Conservation (phyloP, 2,113 vertebrate genomes). For the Todiramphus saurophagus region DNA sequence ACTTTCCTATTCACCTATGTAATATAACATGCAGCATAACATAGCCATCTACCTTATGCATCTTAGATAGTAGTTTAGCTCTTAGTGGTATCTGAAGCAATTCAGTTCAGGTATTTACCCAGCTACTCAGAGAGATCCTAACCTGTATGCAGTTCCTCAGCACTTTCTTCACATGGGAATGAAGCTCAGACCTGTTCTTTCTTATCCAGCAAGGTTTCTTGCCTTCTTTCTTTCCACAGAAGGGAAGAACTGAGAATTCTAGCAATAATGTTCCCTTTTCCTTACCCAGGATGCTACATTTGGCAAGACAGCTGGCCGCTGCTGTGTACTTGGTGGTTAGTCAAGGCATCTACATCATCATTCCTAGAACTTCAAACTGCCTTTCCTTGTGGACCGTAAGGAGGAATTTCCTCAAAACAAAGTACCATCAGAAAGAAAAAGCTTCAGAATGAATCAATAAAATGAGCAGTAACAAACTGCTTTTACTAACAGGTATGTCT, state of each 20-base stretch:
- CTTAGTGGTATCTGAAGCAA: neutral
- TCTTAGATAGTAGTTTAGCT: neutral
- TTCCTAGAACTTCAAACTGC: neutral
- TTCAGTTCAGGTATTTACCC: neutral
- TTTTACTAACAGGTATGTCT: neutral
- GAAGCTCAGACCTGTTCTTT: neutral
- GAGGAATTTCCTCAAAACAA: neutral
- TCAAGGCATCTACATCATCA: neutral
- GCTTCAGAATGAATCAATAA: neutral
- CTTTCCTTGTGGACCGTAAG: neutral
- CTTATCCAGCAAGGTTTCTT: neutral
- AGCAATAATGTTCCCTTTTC: neutral
- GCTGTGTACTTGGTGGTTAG: neutral
- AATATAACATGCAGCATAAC: neutral
- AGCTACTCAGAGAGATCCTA: neutral
- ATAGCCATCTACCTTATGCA: neutral
- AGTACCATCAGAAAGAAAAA: neutral
- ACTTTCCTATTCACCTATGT: neutral
- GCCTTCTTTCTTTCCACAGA: neutral
- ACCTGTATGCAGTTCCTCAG: neutral
- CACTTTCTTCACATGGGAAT: neutral
- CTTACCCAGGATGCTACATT: neutral
- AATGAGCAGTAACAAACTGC: neutral
- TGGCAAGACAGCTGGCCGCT: neutral
- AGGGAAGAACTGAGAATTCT: neutral